Conservation (phyloP, 2,797 vertebrate genomes). For the Myotis daubentonii region DNA sequence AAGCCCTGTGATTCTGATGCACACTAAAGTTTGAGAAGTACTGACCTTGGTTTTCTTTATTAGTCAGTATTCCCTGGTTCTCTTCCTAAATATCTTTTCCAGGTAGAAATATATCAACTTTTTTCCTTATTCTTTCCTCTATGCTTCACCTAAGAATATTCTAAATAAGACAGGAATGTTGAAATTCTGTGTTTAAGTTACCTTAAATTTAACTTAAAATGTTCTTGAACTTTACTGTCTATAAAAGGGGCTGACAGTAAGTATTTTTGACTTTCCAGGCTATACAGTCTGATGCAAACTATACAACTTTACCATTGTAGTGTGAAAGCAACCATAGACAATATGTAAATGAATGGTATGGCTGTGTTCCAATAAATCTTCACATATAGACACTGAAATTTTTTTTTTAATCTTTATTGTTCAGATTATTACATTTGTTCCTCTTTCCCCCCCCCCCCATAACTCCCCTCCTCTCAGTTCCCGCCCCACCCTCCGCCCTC, state of each 20-base stretch:
- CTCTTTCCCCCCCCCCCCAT: no score
- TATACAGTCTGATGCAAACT: not conserved
- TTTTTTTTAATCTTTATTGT: no score
- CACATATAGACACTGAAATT: not conserved
- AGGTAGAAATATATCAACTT: not conserved
- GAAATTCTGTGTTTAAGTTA: conserved; percentile 28
- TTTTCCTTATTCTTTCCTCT: not conserved
- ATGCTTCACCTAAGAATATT: not conserved
- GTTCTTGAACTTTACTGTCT: not conserved
- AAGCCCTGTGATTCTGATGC: conserved; percentile 19
- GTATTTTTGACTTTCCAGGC: not conserved
- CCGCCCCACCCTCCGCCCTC: no score
- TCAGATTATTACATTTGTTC: no score
- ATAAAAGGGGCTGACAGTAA: conserved; percentile 16
- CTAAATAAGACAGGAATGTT: conserved; percentile 7
- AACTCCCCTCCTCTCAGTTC: no score
- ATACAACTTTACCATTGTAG: not conserved
- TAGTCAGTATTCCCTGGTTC: not conserved
- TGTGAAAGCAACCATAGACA: not conserved
- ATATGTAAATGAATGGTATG: not conserved
- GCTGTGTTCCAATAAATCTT: conserved; percentile 14
- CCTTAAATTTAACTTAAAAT: conserved; percentile 8
- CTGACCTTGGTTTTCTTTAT: not conserved
- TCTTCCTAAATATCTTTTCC: conserved; percentile 2
- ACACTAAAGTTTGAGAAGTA: conserved; percentile 26